phyloP scores from a whole-genome alignment of 1,140 invertebrate genomes.

The Orussus abietinus region DNA sequence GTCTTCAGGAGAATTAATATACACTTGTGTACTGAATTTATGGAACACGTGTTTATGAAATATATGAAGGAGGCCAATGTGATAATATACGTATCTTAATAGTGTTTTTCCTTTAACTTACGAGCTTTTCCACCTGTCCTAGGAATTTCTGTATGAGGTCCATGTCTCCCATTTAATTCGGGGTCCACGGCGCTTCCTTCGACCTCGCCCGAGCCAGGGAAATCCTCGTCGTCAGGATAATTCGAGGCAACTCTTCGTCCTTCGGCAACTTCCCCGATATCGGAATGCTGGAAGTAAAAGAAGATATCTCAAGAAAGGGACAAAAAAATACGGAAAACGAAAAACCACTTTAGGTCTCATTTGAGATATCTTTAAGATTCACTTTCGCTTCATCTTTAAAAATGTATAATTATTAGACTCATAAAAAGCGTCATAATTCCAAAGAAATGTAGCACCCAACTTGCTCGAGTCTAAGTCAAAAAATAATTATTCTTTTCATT shows the following conservation, averaged over 20 bases:
- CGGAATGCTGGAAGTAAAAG: conserved; percentile 16
- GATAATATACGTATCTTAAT: too few species aligned
- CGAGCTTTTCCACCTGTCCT: conserved; percentile 16
- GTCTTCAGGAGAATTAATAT: too few species aligned
- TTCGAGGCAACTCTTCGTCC: conserved; percentile 10
- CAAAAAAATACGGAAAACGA: not conserved
- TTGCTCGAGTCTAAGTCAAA: conserved; percentile 1
- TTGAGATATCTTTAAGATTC: conserved; percentile 15
- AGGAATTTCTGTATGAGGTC: not conserved
- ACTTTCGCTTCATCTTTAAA: conserved; percentile 1
- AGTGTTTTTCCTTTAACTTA: conserved; percentile 16
- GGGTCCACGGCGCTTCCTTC: conserved; percentile 32
- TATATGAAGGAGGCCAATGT: too few species aligned
- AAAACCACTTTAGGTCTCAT: conserved; percentile 13
- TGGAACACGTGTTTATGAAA: too few species aligned
- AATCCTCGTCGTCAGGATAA: conserved; percentile 37
- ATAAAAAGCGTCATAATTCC: conserved; percentile 1
- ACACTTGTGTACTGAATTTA: too few species aligned
- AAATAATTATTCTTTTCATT: conserved; percentile 7
- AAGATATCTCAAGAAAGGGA: conserved; percentile 1
- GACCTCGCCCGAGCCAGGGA: conserved; percentile 32
- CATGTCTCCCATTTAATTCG: not conserved
- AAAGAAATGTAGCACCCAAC: conserved; percentile 10
- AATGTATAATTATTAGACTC: not conserved
- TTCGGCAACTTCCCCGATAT: conserved; percentile 19